Conservation (phyloP, 2,113 vertebrate genomes). For the Chaenocephalus aceratus region DNA sequence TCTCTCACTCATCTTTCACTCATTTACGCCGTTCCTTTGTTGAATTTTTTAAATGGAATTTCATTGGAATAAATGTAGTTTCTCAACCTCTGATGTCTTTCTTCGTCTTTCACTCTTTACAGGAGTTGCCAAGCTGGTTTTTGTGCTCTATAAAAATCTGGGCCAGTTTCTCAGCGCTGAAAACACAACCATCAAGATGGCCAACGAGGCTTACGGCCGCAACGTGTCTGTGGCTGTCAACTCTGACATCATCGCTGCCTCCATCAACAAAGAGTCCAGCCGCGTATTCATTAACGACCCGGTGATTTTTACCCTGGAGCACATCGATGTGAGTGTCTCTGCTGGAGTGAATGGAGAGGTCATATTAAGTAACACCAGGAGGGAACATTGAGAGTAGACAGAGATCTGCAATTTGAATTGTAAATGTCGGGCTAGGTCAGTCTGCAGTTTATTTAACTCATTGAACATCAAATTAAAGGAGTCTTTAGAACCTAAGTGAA, state of each 20-base stretch:
- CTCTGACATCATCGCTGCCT: conserved; percentile 96
- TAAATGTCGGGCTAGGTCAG: conserved; percentile 90
- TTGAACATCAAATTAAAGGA: conserved; percentile 97
- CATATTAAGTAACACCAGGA: conserved; percentile 82
- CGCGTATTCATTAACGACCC: conserved; percentile 97
- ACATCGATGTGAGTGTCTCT: conserved; percentile 94
- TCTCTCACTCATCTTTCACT: neutral
- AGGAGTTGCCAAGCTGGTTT: conserved; percentile 98
- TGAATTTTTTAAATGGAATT: conserved; percentile 24
- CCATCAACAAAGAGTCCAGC: conserved; percentile 99
- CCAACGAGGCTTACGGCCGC: conserved; percentile 87
- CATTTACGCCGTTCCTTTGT: conserved; percentile 1
- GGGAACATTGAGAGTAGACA: conserved; percentile 71
- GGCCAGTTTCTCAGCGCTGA: conserved; percentile 97
- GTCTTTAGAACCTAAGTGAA: conserved; percentile 95
- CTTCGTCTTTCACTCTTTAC: neutral
- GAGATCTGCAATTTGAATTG: conserved; percentile 89
- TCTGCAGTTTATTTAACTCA: conserved; percentile 93
- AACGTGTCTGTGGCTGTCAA: conserved; percentile 96
- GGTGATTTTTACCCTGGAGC: conserved; percentile 96
- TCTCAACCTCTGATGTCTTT: neutral
- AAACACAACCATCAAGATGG: conserved; percentile 95
- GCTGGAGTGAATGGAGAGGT: conserved; percentile 77
- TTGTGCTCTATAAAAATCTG: conserved; percentile 97
- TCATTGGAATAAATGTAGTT: conserved; percentile 13